Conservation (phyloP, 2,113 vertebrate species). For the Lophura nycthemera region DNA sequence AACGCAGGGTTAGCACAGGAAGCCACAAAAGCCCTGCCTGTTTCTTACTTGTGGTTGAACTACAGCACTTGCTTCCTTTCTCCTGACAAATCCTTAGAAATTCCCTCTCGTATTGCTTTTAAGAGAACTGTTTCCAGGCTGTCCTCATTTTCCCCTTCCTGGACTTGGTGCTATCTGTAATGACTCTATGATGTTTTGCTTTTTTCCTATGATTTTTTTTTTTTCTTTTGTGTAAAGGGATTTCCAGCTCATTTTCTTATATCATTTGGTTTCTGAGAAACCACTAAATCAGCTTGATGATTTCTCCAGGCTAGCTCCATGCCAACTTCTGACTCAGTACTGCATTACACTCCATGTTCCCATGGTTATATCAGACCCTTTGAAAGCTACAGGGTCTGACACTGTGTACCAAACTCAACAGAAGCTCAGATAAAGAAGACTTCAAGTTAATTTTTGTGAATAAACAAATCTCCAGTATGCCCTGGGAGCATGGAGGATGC, state of each 20-base stretch:
- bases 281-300: neutral
- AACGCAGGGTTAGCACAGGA: neutral
- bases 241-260: neutral
- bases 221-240: neutral
- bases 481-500: neutral
- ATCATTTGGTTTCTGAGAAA: neutral
- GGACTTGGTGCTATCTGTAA: neutral
- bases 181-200: neutral
- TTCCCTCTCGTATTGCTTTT: neutral
- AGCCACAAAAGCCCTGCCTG: neutral
- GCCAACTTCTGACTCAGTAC: neutral
- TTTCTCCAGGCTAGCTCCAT: neutral
- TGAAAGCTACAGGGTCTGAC: neutral
- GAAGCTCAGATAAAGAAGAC: neutral
- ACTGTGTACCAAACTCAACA: neutral
- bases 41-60: neutral
- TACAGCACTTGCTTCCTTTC: neutral
- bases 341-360: fast-evolving
- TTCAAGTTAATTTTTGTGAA: neutral
- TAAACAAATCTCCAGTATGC: neutral
- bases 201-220: neutral
- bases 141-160: neutral
- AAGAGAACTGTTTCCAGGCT: neutral
- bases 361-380: neutral
- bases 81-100: neutral